These are phyloP conservation scores for Psilopsiagon aymara DNA, from an alignment of 2,113 vertebrate species.

Conservation along the genomic window DNA sequence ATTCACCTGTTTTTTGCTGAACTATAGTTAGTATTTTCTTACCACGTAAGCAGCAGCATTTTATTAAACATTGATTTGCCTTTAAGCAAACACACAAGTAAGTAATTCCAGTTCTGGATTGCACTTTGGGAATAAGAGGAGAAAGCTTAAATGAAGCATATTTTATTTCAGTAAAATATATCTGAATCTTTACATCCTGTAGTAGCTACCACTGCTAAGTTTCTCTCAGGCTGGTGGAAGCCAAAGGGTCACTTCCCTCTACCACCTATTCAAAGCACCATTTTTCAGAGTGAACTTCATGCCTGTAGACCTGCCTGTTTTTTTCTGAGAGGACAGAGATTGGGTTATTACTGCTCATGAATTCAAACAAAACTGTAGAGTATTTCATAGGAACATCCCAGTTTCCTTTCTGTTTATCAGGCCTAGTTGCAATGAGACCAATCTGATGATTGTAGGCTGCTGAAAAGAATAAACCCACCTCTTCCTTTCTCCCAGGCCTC, in stretches of 20 bases:
- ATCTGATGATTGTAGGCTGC: background rate
- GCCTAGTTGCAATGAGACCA: background rate
- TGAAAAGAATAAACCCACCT: background rate
- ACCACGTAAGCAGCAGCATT: background rate
- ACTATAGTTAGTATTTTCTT: background rate
- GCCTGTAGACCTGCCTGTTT: background rate
- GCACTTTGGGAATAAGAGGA: background rate
- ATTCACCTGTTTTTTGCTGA: background rate
- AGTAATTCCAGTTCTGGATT: background rate
- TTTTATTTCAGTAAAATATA: background rate
- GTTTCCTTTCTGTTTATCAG: background rate
- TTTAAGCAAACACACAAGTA: background rate
- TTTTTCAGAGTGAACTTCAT: background rate
- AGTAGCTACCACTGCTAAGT: background rate
- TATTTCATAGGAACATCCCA: background rate
- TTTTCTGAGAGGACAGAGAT: background rate
- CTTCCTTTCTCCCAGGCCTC: background rate
- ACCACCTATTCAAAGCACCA: background rate
- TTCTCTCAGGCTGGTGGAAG: background rate
- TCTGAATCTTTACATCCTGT: background rate
- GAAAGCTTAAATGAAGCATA: background rate
- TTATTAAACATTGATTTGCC: background rate
- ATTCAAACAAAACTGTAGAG: background rate
- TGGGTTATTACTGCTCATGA: background rate
- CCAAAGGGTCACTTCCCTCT: background rate